Conservation (phyloP, 2,797 vertebrate species). For the Brachyrhaphis roseni region DNA sequence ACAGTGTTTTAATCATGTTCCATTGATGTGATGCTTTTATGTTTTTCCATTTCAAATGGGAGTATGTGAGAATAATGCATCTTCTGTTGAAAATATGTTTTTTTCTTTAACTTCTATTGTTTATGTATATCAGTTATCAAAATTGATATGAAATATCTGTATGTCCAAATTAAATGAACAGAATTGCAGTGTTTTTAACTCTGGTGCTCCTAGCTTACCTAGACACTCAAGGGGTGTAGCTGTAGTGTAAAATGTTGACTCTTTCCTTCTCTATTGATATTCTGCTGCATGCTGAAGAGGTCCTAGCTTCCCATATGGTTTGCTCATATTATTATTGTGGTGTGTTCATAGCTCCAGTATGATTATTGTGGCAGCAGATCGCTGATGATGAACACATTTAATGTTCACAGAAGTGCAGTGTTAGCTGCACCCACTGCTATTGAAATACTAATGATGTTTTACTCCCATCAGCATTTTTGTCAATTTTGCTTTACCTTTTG, state of each 20-base stretch:
- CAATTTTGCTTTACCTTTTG: not conserved
- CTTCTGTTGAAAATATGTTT: not conserved
- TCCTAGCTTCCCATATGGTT: not conserved
- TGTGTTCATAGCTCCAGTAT: not conserved
- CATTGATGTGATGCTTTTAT: not conserved
- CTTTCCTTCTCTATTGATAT: not conserved
- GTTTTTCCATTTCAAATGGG: not conserved
- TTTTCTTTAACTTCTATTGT: not conserved
- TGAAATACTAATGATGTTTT: conserved; percentile 14
- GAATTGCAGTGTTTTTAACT: not conserved
- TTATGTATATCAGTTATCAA: not conserved
- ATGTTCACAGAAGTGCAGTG: not conserved
- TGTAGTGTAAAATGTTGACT: not conserved
- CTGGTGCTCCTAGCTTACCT: not conserved
- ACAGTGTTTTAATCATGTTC: not conserved
- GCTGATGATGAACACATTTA: conserved; percentile 1
- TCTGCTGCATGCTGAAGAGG: conserved; percentile 27
- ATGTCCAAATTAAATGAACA: not conserved
- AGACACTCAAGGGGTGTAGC: not conserved
- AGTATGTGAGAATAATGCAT: not conserved
- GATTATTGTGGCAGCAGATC: conserved; percentile 23
- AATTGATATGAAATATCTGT: not conserved
- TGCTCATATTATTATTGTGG: not conserved
- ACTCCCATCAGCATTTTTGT: conserved; percentile 4
- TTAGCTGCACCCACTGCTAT: not conserved